Conservation (phyloP, 2,797 vertebrate species). For the Mormyrops boulengeri region DNA sequence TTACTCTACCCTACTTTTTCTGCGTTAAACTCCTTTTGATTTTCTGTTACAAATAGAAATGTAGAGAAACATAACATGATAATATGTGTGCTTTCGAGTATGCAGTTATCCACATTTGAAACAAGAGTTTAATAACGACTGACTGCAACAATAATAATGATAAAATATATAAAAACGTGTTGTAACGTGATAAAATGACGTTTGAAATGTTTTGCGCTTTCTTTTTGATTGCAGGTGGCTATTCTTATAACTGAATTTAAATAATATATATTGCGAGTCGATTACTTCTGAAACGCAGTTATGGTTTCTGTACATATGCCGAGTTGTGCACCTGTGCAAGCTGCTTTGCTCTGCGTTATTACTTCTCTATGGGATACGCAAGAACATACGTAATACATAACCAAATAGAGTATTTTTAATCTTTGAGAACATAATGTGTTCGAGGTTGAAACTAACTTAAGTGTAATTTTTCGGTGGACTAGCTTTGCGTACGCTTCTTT, state of each 20-base stretch:
- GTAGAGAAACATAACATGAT: background rate
- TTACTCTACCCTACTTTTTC: background rate
- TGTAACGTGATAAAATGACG: background rate
- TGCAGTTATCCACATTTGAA: background rate
- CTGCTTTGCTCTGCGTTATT: background rate
- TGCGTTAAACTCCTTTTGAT: background rate
- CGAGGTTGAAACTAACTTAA: background rate
- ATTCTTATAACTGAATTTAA: background rate
- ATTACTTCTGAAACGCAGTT: background rate
- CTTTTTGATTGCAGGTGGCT: background rate
- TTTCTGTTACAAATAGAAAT: background rate
- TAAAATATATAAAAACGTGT: background rate
- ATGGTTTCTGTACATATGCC: background rate
- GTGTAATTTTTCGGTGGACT: background rate
- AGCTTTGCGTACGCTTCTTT: background rate
- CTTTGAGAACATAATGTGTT: background rate
- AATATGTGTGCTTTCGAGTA: background rate
- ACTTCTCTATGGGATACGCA: background rate
- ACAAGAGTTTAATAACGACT: background rate
- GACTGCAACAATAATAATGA: background rate
- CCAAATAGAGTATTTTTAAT: background rate
- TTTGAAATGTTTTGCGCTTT: background rate
- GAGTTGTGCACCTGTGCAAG: background rate
- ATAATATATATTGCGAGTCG: background rate
- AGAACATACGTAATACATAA: background rate